Evolutionary conservation across 2,113 vertebrate species (phyloP), one percentile per base, ranked within the genome.

Genomic region (Channa argus): DNA sequence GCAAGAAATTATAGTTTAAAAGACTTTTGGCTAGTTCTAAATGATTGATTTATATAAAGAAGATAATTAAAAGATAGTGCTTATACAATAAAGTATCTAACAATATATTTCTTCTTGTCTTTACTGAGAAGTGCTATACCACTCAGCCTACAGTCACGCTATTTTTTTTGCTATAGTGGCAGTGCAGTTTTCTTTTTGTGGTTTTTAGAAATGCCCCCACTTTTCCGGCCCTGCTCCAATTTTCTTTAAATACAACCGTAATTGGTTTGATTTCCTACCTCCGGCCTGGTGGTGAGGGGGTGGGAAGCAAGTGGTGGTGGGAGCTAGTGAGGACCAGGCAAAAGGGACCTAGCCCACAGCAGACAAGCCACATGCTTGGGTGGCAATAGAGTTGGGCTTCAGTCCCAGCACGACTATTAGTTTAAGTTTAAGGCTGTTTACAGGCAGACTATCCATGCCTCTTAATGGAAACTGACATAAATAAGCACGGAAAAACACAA

Each of bases 261-360:
- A 92, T 92, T 92, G 92, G 91, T 91, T 92, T 91, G 91, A 92
- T 93, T 93, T 93, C 91, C 91, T 91, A 92, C 92, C 92, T 93
- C 92, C 90, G 91, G 92, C 86, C 80, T 85, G 82, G 84, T 45
- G 77, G 83, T 67, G 63, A 12, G 46, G 38, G 54, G 63, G 37
- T 51, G 44, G 5, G 51, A 7, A 24, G 24, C 24, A 24, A 24
- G 24, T 39, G 33, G 52, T 56, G 8, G 41, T 58, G 53, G 58
- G 56, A 47, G 81, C 36, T 10, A 70, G 80, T 46, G 71, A 79
- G 87, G 80, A 65, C 75, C 72, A 72, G 62, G 69, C 71, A 59
- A 63, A 84, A 70, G 83, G 85, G 86, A 78, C 85, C 74, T 74
- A 61, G 79, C 83, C 79, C 79, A 77, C 83, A 84, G 86, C 85